Evolutionary conservation across 2,113 vertebrate species (phyloP).

Genomic region (Leucoraja erinaceus): DNA sequence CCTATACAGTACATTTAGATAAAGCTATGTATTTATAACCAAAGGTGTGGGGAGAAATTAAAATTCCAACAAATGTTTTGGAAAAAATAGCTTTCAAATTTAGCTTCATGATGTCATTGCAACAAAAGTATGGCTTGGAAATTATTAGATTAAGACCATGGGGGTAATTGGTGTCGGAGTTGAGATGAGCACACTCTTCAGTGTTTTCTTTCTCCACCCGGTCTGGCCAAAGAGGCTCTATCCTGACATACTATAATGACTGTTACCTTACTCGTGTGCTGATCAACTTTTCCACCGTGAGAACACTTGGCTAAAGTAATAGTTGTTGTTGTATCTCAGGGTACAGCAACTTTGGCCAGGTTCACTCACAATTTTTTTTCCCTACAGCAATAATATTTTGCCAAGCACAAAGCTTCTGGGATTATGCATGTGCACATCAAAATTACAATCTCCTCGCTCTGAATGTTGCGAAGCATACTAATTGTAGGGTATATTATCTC

Average conservation of each 20-base stretch:
- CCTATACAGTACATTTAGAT: neutral
- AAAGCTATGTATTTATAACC: neutral
- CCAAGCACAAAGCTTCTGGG: neutral
- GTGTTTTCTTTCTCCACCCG: neutral
- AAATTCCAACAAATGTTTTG: neutral
- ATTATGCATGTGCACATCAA: neutral
- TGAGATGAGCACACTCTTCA: neutral
- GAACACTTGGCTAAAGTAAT: neutral
- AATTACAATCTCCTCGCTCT: neutral
- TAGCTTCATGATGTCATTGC: neutral
- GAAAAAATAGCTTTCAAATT: neutral
- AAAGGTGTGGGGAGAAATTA: neutral
- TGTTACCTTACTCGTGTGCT: neutral
- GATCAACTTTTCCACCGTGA: neutral
- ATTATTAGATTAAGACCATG: neutral
- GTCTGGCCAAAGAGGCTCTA: neutral
- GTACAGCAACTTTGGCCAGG: too few species aligned
- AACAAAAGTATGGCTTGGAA: neutral
- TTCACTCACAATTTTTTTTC: neutral
- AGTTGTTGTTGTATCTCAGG: too few species aligned
- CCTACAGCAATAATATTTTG: neutral
- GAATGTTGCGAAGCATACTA: neutral
- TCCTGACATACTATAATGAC: neutral
- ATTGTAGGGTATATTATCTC: neutral
- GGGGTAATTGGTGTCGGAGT: neutral